Base-by-base conservation (phyloP, 92 coral and sea anemone genomes). In the Muricea muricata region DNA sequence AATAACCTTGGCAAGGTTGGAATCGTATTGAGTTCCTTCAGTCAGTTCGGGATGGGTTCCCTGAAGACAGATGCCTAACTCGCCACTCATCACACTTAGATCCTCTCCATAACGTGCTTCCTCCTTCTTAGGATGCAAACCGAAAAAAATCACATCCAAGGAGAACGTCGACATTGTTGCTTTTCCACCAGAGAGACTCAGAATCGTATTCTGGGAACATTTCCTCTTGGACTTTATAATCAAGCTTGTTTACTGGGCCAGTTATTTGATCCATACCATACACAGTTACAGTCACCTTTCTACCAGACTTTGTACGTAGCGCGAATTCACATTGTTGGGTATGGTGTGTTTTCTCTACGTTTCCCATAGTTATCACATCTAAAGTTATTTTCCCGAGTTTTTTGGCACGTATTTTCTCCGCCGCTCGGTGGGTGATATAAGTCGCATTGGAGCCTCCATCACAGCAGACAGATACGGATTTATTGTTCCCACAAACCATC, bases 111-210 rank as follows among this genome's bases (percentile, higher is more conserved):
- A 72, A 75, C 55, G 61, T 5, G 85, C 89, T 47, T 75, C 94
- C 81, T 88, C 91, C 7, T 70, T 45, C 85, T 88, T 91, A 13
- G 94, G 91, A 58, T 87, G 88, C 31, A 91, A 58, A 14, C 94
- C 94, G 73, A 42, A 81, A 55, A n/a, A 86, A 86, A 60, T 90
- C 86, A 46, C 91, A 90, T 10, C 93, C 93, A 5, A 86, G 82
- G 1, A 91, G 76, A 7, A 42, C 50, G 50, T 42, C 50, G 14
- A 7, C 7, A 7, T 7, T 42, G 7, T 14, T 7, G 50, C 7
- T 14, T 42, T 83, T 42, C 14, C 50, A 7, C 14, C 14, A 14
- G 8, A 42, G 14, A 7, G 50, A 42, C 7, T 42, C 50, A 42
- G 50, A 14, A 42, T 42, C 50, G 14, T 42, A 42, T 7, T 42